A percentile compares a stretch with the other conserved stretches of the same genome.
These are phyloP conservation scores for Synanthedon tipuliformis DNA, from an alignment of 2,888 invertebrate species.

Conservation along the genomic window DNA sequence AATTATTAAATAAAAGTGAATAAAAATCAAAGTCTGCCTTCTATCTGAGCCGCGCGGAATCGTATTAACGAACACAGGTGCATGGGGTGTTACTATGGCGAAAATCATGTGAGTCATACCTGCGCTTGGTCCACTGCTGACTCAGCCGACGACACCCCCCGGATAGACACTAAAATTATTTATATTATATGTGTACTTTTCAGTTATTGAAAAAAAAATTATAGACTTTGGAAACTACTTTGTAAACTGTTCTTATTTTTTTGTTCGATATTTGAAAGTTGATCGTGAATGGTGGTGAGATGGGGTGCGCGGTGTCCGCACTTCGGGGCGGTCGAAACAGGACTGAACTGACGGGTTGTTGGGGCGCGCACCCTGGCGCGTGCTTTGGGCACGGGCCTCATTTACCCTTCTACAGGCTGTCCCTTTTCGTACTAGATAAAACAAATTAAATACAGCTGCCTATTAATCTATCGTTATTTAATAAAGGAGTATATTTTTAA, in stretches of 20 bases:
- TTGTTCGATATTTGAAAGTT: conserved; percentile 10
- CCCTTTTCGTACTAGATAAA: conserved; percentile 3
- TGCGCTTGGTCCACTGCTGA: conserved; percentile 50
- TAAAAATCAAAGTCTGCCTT: neutral
- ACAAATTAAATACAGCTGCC: no score
- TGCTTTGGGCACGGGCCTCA: conserved; percentile 36
- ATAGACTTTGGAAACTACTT: neutral
- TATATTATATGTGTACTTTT: neutral
- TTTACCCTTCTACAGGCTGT: conserved; percentile 41
- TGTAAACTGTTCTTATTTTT: neutral
- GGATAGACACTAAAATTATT: conserved; percentile 16
- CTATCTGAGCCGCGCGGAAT: neutral
- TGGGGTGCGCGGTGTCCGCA: conserved; percentile 48
- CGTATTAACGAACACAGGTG: conserved; percentile 1
- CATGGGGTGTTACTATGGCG: conserved; percentile 63
- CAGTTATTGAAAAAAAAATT: neutral
- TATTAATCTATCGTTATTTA: no score
- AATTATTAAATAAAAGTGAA: neutral
- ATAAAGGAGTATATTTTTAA: no score
- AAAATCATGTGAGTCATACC: conserved; percentile 55
- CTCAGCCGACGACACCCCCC: conserved; percentile 56
- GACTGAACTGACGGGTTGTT: conserved; percentile 43
- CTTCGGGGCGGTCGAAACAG: conserved; percentile 54
- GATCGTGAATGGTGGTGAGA: conserved; percentile 7
- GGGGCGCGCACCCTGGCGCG: conserved; percentile 54